These are phyloP conservation scores for Clarias fuscus DNA, from an alignment of 2,797 vertebrate species.

Conservation along the genomic window DNA sequence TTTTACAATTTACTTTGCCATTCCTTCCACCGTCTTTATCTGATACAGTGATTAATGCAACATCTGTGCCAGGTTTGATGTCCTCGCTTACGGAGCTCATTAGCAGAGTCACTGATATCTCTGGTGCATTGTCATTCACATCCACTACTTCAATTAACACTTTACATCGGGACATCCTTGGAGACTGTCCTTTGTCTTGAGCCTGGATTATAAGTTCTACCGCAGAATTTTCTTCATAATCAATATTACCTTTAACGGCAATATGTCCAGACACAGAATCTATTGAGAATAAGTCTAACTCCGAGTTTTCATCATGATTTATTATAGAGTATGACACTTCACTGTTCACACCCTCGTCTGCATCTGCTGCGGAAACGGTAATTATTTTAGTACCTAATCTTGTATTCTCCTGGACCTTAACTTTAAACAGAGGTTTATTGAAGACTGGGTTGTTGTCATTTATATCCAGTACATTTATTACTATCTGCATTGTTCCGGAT, in stretches of 20 bases:
- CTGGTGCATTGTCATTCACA: no score
- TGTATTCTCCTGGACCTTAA: conserved; percentile 30
- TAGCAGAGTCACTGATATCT: no score
- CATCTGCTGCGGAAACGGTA: neutral
- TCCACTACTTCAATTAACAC: conserved; percentile 19
- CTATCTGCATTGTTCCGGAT: conserved; percentile 43
- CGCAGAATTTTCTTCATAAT: neutral
- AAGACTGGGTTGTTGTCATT: conserved; percentile 53
- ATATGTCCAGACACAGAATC: neutral
- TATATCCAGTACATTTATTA: conserved; percentile 42
- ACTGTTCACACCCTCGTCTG: conserved; percentile 50
- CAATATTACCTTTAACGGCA: neutral
- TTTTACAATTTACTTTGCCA: no score
- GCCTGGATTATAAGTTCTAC: conserved; percentile 12
- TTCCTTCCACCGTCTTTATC: no score
- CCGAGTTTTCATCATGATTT: neutral
- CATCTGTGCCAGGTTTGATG: no score
- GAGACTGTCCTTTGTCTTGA: neutral
- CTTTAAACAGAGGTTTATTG: conserved; percentile 43
- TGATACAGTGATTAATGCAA: no score
- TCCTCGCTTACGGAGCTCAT: no score
- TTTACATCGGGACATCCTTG: conserved; percentile 20
- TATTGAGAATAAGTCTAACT: neutral
- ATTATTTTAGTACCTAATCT: neutral
- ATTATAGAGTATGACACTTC: conserved; percentile 37